phyloP scores from a whole-genome alignment of 2,888 invertebrate species.

The Tinea trinotella region DNA sequence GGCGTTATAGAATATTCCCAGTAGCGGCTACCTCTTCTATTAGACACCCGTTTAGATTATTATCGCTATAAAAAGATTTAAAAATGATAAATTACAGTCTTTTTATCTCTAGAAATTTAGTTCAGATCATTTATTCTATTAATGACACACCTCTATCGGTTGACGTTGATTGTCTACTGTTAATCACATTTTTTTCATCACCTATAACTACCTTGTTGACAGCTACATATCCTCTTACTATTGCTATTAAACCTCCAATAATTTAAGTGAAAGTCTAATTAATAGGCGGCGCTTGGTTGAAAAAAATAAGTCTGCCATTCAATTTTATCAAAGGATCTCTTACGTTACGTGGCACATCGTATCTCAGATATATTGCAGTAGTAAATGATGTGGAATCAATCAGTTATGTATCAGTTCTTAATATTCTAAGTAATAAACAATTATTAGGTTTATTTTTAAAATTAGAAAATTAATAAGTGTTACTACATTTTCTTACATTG shows the following conservation, averaged over 20 bases:
- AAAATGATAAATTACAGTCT: conserved; percentile 19
- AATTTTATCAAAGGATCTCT: background rate
- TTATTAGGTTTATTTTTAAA: no score
- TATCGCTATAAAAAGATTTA: conserved; percentile 12
- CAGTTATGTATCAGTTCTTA: no score
- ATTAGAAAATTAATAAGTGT: no score
- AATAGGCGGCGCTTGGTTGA: background rate
- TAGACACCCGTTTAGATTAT: conserved; percentile 18
- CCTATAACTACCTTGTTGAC: conserved; percentile 11
- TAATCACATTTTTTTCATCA: conserved; percentile 34
- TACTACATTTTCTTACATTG: no score
- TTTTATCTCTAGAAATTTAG: conserved; percentile 18
- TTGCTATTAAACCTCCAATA: background rate
- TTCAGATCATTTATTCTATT: conserved; percentile 21
- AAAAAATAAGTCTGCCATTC: background rate
- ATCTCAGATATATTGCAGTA: no score
- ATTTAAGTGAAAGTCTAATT: background rate
- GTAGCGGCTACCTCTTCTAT: conserved; percentile 16
- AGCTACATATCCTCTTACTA: background rate
- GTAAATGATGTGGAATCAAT: no score
- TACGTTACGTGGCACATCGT: no score
- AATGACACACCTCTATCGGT: conserved; percentile 31
- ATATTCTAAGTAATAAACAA: no score
- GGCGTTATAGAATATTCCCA: conserved; percentile 13
- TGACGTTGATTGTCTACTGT: conserved; percentile 32